Base-by-base conservation (phyloP, 2,113 vertebrate species). In the Bos indicus region DNA sequence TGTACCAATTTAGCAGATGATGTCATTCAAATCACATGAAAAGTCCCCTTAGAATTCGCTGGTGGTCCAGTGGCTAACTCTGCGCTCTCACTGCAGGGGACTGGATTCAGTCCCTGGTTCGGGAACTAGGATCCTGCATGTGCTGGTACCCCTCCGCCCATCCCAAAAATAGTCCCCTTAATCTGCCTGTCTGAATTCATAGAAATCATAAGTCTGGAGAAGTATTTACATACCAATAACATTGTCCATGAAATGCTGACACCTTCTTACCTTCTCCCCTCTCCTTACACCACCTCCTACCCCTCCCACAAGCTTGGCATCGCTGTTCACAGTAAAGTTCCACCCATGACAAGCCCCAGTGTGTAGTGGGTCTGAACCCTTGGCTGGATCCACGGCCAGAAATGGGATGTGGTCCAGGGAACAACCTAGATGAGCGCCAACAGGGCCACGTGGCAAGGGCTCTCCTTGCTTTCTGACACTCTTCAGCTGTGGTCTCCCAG, bases 121-220 rank as follows among this genome's bases (percentile, higher is more conserved):
- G 0, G 71, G 40, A 43, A 43, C 40, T 26, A 43, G 23, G 12
- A n/a, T 26, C 6, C 40, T 7, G 40, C 40, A 26, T 77, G 71
- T 77, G 23, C 71, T 43, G 21, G 40, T 43, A 74, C 19, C 36
- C 36, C 36, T 74, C 67, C 0, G 5, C 36, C n/a, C n/a, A 36
- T 19, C n/a, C 67, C n/a, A 14, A 77, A 77, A 97, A 95, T 94
- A 56, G 43, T 90, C 36, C 48, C 62, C 62, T 93, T 82, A 25
- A 87, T 46, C 81, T 46, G n/a, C 81, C 88, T 30, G 13, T 93
- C 89, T 67, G 78, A 77, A 90, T 52, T 56, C 46, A 40, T 40
- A 46, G 97, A 85, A 25, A 78, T 54, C 52, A 40, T 40, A 77
- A 43, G 40, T 77, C 40, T 43, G 40, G 71, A 77, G 40, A 77